Evolutionary conservation across 2,888 invertebrate species (phyloP).

Genomic region (Drosophila tripunctata): DNA sequence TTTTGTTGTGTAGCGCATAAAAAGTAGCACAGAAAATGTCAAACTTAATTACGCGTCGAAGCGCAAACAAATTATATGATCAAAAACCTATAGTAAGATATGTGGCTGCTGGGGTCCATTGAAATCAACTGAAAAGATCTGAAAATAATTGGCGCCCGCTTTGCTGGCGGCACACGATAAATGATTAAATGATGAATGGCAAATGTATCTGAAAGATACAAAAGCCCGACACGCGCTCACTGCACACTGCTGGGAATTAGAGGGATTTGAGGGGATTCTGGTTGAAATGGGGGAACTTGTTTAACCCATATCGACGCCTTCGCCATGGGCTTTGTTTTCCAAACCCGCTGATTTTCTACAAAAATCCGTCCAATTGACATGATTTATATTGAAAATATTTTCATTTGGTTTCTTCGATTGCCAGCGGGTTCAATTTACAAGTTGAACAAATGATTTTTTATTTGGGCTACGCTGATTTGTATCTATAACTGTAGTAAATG

Average conservation of each 20-base stretch:
- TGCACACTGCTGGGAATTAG: constrained; percentile 21
- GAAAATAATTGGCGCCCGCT: constrained; percentile 49
- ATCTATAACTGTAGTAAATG: constrained; percentile 41
- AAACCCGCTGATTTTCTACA: constrained; percentile 19
- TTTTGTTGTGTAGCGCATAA: constrained; percentile 53
- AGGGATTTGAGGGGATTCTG: not conserved
- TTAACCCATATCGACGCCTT: constrained; percentile 38
- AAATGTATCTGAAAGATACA: constrained; percentile 46
- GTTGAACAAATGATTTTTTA: constrained; percentile 40
- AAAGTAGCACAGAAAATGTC: constrained; percentile 74
- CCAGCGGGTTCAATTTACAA: constrained; percentile 19
- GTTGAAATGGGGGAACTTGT: constrained; percentile 11
- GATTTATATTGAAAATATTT: constrained; percentile 60
- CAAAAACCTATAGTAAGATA: too few relatives aligned
- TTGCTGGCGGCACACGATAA: constrained; percentile 32
- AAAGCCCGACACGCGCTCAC: constrained; percentile 52
- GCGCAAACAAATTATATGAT: constrained; percentile 73
- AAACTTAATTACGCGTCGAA: constrained; percentile 76
- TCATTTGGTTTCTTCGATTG: constrained; percentile 12
- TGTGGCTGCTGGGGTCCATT: too few relatives aligned
- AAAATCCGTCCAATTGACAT: constrained; percentile 42
- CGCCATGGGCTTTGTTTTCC: not conserved
- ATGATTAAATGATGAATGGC: constrained; percentile 28
- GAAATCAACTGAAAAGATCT: constrained; percentile 11
- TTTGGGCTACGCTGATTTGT: not conserved